Conservation (phyloP, 2,113 vertebrate species). For the Taxidea taxus region DNA sequence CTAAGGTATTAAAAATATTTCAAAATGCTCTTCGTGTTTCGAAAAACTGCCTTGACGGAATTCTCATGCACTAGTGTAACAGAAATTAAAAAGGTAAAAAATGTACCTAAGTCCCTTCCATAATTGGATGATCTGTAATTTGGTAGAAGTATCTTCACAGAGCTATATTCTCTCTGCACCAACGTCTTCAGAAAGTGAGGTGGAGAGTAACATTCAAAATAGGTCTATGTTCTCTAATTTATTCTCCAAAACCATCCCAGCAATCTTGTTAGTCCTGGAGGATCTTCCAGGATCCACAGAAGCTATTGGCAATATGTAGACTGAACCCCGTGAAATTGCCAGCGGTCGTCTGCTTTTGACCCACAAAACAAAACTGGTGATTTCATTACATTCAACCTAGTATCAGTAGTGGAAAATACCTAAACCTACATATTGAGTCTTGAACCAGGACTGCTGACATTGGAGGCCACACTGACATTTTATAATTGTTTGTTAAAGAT, state of each 20-base stretch:
- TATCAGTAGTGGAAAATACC: background rate
- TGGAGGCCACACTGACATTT: background rate
- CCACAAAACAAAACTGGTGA: background rate
- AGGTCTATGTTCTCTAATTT: background rate
- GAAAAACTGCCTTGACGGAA: background rate
- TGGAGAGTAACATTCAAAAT: background rate
- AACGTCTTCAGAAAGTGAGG: background rate
- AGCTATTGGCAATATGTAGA: background rate
- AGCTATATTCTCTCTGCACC: background rate
- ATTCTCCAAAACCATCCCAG: background rate
- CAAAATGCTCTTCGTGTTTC: background rate
- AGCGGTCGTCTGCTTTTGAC: background rate
- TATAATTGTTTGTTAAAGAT: background rate
- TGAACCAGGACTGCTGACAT: background rate
- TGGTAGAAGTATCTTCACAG: background rate
- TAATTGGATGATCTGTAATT: background rate
- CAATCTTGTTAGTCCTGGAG: background rate
- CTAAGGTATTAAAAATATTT: background rate
- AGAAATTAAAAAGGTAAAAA: background rate
- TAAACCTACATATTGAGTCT: background rate
- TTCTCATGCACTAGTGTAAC: background rate
- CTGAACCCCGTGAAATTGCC: background rate
- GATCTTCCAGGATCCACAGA: background rate
- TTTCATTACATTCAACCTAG: background rate
- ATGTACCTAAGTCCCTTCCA: background rate